Percentiles rank a stretch among this genome's conserved stretches.
phyloP scores from a whole-genome alignment of 2,797 vertebrate genomes.

The Heterohyrax brucei region DNA sequence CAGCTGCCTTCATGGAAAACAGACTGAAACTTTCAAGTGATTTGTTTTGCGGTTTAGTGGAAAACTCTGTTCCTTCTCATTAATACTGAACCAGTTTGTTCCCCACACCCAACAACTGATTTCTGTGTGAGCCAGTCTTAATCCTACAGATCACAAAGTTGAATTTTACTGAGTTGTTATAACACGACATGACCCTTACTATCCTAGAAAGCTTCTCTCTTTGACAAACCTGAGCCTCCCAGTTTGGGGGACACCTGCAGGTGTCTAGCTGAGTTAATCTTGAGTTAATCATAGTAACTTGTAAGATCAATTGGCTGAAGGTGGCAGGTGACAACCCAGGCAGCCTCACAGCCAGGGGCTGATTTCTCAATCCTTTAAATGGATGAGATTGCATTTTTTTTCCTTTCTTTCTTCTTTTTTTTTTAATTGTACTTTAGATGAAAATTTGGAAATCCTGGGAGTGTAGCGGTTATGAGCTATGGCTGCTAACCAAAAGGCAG shows the following conservation, averaged over 20 bases:
- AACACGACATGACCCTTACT: neutral
- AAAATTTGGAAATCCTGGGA: too few relatives aligned
- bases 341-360: neutral
- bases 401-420: too few relatives aligned
- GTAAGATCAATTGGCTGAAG: conserved; percentile 69
- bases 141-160: neutral
- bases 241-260: neutral
- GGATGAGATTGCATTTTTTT: too few relatives aligned
- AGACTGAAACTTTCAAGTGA: conserved; percentile 14
- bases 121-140: neutral
- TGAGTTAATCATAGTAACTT: conserved; percentile 74
- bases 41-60: conserved; percentile 27
- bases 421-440: too few relatives aligned
- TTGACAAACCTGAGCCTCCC: conserved; percentile 11
- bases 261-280: conserved; percentile 68
- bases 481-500: too few relatives aligned
- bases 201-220: neutral
- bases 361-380: too few relatives aligned
- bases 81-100: neutral
- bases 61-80: conserved; percentile 3
- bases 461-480: too few relatives aligned
- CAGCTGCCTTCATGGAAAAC: neutral
- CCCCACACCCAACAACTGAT: neutral
- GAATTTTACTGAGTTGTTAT: neutral
- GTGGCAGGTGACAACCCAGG: conserved; percentile 33